Evolutionary conservation across 2,888 invertebrate species (phyloP), one percentile per base, ranked within the genome.

Genomic region (Xanthorhoe designata): DNA sequence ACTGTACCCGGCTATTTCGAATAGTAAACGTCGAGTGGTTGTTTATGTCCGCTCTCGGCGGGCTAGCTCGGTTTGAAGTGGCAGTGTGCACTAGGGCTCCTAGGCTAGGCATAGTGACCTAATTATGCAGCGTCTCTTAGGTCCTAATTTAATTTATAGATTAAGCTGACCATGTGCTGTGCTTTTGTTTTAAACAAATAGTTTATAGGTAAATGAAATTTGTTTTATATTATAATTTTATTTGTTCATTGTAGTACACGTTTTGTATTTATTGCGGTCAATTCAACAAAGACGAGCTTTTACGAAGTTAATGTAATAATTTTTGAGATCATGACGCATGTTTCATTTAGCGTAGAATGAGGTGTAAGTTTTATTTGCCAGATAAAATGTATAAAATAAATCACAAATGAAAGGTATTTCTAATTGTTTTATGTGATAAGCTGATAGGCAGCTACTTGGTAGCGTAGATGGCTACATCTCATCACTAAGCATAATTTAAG

Each of bases 91-190:
- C 87, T 89, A 90, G 88, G 87, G 89, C 89, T 91, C 90, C 89
- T 90, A 89, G 88, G 76, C 75, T 90, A 91, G 88, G 87, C 83
- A 87, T 91, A 88, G 86, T 81, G 87, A 85, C 83, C 82, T 83
- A 84, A 82, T 81, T 80, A 68, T 54, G 79, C 89, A 85, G 85
- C 84, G 86, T 85, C 80, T 85, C 79, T 82, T 89, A 91, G 91
- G 84, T 88, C 84, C 79, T 89, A 85, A 90, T 88, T 89, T 90
- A 87, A 87, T 82, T 78, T 90, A 89, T 89, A 82, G 83, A 81
- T 81, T 93, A 93, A 92, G 92, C 92, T 90, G 92, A 93, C 89
- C 88, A 92, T 90, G 93, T 92, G 93, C 92, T 93, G 93, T 93
- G 93, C 91, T 93, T 93, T 91, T 89, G 91, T 92, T 93, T 93